A percentile compares a stretch with the other conserved stretches of the same genome.
These are phyloP conservation scores for Mobula birostris DNA, from an alignment of 2,113 vertebrate species.

Conservation along the genomic window DNA sequence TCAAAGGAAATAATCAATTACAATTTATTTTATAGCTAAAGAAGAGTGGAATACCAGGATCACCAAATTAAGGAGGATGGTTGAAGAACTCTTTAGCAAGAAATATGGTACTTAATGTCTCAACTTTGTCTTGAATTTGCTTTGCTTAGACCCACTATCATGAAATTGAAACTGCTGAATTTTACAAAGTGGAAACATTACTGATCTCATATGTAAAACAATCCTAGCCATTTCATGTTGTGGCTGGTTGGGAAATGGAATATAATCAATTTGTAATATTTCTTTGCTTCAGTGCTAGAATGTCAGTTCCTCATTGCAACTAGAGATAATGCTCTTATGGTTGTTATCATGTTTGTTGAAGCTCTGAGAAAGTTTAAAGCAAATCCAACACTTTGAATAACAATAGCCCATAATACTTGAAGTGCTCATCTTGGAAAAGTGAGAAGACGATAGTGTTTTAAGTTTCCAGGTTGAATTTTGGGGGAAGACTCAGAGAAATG, in stretches of 20 bases:
- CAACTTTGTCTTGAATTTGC: neutral
- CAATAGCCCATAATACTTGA: too few species aligned
- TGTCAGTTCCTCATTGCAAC: neutral
- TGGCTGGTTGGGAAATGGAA: neutral
- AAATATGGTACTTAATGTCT: constrained; percentile 56
- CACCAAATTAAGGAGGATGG: constrained; percentile 58
- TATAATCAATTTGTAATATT: neutral
- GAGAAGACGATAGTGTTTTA: too few species aligned
- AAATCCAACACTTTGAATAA: too few species aligned
- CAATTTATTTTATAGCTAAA: constrained; percentile 46
- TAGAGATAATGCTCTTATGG: neutral
- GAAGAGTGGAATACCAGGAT: constrained; percentile 62
- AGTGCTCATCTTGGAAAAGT: too few species aligned
- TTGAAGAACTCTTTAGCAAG: constrained; percentile 66
- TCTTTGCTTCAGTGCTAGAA: neutral
- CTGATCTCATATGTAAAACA: neutral
- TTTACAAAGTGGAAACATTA: neutral
- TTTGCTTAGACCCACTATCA: neutral
- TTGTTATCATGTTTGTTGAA: neutral
- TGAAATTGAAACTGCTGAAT: neutral
- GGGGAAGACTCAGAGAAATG: too few species aligned
- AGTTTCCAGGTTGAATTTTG: too few species aligned
- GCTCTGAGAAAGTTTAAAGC: neutral
- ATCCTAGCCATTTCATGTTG: neutral
- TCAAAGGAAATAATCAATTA: neutral